Percentiles rank a stretch among this genome's conserved stretches.
These are phyloP conservation scores for Gymnarchus niloticus DNA, from an alignment of 2,113 vertebrate genomes.

Conservation along the genomic window DNA sequence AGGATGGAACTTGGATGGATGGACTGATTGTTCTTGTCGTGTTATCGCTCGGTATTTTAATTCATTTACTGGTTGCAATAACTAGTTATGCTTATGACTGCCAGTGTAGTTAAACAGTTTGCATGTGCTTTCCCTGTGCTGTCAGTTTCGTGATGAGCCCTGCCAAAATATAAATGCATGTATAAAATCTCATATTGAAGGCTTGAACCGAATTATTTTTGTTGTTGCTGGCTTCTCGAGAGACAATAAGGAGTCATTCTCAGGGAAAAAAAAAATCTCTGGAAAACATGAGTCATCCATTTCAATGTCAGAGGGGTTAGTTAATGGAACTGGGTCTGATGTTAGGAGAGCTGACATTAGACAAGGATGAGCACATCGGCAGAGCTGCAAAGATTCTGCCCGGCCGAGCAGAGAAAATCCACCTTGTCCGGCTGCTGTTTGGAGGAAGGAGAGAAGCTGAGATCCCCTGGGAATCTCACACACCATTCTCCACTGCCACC, in stretches of 20 bases:
- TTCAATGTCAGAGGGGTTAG: not conserved
- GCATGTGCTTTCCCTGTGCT: not conserved
- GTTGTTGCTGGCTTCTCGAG: not conserved
- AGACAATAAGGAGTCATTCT: not conserved
- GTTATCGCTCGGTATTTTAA: not conserved
- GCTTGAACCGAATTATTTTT: not conserved
- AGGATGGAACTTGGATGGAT: not conserved
- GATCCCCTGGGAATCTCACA: not conserved
- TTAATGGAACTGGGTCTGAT: not conserved
- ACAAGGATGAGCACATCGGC: not conserved
- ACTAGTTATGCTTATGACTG: not conserved
- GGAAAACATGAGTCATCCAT: conserved; percentile 3
- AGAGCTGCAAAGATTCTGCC: not conserved
- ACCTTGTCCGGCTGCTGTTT: not conserved
- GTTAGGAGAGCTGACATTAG: not conserved
- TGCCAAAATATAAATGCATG: not conserved
- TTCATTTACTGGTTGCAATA: not conserved
- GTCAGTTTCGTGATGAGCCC: not conserved
- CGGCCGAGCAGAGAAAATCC: not conserved
- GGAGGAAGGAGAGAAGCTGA: not conserved
- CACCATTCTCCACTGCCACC: not conserved
- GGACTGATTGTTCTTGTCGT: not conserved
- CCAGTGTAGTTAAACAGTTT: not conserved
- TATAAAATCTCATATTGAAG: not conserved
- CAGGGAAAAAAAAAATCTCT: not conserved